Evolutionary conservation across 2,888 invertebrate species (phyloP), one percentile per base, ranked within the genome.

Genomic region (Rhamphomyia laevipes): DNA sequence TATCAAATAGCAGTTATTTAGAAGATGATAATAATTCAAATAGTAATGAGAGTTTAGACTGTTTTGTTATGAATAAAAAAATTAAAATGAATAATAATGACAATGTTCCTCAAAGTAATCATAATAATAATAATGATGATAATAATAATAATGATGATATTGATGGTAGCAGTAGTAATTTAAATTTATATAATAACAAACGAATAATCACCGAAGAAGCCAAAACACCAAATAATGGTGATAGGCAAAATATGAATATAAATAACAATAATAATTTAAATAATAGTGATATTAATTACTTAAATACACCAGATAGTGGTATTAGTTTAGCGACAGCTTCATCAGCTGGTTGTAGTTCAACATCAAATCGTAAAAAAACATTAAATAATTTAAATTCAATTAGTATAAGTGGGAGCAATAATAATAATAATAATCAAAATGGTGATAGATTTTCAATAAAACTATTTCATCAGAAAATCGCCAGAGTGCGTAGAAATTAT

Each of bases 401-500:
- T 11, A 41, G 18, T 41, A 18, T 13, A 18, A 41, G 13, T 41
- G 23, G 40, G 10, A 51, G 44, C 33, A 48, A 46, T 41, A 48
- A 43, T 40, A 33, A 21, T 46, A 49, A 47, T 43, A 46, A 48
- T 11, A 53, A 46, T 41, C 16, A 44, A 15, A 54, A 53, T 45
- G 54, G 49, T 48, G 57, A 57, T 41, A 55, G 56, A 43, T 53
- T 55, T 15, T 53, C 58, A 6, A 56, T 59, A 18, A 61, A 59
- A 54, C 48, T 61, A 48, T 62, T 61, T 52, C 59, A 63, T 43
- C 80, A 78, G 53, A 73, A 80, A 40, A 73, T 79, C 37, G 78
- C 79, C 61, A 77, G 78, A 57, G 77, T 78, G 2, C 72, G 80
- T 7, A 71, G 80, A 51, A 80, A 80, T 63, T 77, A 80, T 63